Percentiles rank a stretch among this genome's conserved stretches.
phyloP scores from a whole-genome alignment of 2,888 invertebrate species.

The Dastarcus helophoroides region DNA sequence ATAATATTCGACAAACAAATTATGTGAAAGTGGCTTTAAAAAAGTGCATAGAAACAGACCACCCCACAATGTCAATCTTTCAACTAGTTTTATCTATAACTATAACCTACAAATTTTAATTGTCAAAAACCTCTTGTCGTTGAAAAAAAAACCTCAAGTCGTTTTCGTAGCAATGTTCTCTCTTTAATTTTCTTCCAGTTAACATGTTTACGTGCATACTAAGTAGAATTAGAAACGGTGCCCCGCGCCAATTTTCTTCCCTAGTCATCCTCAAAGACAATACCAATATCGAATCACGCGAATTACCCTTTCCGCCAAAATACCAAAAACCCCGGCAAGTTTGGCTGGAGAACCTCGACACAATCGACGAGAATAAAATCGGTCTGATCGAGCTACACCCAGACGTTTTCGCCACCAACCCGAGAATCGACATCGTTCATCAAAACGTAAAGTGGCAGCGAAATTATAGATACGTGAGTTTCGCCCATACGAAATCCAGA shows the following conservation, averaged over 20 bases:
- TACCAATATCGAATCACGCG: constrained; percentile 24
- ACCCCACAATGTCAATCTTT: too few species aligned
- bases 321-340: constrained; percentile 60
- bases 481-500: constrained; percentile 63
- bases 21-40: too few species aligned
- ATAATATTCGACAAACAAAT: too few species aligned
- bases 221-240: neutral
- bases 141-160: too few species aligned
- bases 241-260: neutral
- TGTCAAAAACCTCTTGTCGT: too few species aligned
- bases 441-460: constrained; percentile 80
- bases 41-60: too few species aligned
- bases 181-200: neutral
- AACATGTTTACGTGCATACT: neutral
- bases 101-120: too few species aligned
- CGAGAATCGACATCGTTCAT: constrained; percentile 78
- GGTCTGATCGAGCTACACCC: constrained; percentile 86
- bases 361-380: constrained; percentile 63
- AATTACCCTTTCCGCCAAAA: constrained; percentile 41
- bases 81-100: too few species aligned
- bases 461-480: constrained; percentile 70
- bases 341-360: constrained; percentile 78
- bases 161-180: neutral
- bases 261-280: constrained; percentile 5
- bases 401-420: constrained; percentile 67